A percentile compares a stretch with the other conserved stretches of the same genome.
Conservation (phyloP, 2,113 vertebrate species). For the Lutjanus erythropterus region DNA sequence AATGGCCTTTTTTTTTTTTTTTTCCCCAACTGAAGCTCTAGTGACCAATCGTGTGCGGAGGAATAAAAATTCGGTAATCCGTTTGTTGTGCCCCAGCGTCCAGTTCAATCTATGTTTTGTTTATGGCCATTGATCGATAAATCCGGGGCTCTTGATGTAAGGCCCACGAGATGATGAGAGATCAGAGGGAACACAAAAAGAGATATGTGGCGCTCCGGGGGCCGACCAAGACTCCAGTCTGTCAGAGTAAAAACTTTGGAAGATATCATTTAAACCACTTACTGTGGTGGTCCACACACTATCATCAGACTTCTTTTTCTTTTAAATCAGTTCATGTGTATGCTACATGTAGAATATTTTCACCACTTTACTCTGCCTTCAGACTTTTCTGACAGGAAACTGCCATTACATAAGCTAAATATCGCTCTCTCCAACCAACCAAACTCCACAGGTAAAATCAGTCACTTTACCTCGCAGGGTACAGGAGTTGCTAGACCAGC, state of each 20-base stretch:
- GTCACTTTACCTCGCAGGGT: no score
- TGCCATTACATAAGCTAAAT: no score
- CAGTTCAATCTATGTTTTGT: conserved; percentile 78
- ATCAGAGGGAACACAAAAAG: conserved; percentile 66
- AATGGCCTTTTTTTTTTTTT: conserved; percentile 7
- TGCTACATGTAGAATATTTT: no score
- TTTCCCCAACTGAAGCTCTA: neutral
- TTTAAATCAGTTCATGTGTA: no score
- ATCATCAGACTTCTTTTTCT: neutral
- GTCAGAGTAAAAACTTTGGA: conserved; percentile 47
- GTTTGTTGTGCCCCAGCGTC: conserved; percentile 59
- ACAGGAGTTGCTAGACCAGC: no score
- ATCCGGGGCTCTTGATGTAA: conserved; percentile 71
- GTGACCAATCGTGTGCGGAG: conserved; percentile 13
- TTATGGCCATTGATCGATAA: conserved; percentile 78
- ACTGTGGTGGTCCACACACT: neutral
- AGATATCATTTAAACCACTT: conserved; percentile 30
- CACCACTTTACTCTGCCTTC: no score
- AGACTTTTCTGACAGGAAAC: no score
- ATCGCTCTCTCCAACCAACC: no score
- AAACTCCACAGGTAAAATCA: no score
- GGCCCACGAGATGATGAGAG: conserved; percentile 70
- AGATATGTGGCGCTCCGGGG: conserved; percentile 60
- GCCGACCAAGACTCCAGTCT: conserved; percentile 11
- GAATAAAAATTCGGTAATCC: conserved; percentile 62